Conservation (phyloP, 2,888 invertebrate genomes). For the Cepaea hortensis region DNA sequence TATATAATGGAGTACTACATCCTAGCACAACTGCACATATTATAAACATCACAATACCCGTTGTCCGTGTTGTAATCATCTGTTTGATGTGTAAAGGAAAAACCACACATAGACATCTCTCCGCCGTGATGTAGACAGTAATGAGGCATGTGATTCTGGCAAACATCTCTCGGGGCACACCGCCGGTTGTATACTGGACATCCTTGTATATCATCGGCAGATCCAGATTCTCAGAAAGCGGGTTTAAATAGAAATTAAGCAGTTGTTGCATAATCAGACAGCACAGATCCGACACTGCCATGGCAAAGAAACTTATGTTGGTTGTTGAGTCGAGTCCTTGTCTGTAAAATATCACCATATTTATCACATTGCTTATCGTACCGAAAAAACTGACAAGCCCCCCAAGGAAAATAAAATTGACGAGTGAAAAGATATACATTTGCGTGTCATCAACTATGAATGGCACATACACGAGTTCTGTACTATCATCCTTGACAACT, state of each 20-base stretch:
- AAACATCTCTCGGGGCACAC: not conserved
- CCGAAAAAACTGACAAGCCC: not conserved
- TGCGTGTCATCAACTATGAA: not conserved
- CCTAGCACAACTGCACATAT: not conserved
- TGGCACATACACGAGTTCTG: not conserved
- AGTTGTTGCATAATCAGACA: not conserved
- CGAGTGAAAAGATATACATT: not conserved
- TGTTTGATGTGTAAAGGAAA: conserved; percentile 5
- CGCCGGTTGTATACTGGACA: not conserved
- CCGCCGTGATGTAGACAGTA: not conserved
- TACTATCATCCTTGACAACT: too few relatives aligned
- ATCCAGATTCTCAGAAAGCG: not conserved
- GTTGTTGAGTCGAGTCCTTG: conserved; percentile 3
- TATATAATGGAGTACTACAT: not conserved
- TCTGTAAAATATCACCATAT: not conserved
- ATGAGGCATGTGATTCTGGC: not conserved
- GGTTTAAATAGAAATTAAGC: not conserved
- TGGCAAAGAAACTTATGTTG: conserved; percentile 5
- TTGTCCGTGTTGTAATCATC: not conserved
- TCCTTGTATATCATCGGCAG: not conserved
- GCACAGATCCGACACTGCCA: not conserved
- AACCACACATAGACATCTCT: not conserved
- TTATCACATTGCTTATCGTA: not conserved
- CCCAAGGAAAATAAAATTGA: not conserved
- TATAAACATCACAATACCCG: not conserved